A percentile compares a stretch with the other conserved stretches of the same genome.
Conservation (phyloP, 2,113 vertebrate genomes). For the Trichechus manatus region DNA sequence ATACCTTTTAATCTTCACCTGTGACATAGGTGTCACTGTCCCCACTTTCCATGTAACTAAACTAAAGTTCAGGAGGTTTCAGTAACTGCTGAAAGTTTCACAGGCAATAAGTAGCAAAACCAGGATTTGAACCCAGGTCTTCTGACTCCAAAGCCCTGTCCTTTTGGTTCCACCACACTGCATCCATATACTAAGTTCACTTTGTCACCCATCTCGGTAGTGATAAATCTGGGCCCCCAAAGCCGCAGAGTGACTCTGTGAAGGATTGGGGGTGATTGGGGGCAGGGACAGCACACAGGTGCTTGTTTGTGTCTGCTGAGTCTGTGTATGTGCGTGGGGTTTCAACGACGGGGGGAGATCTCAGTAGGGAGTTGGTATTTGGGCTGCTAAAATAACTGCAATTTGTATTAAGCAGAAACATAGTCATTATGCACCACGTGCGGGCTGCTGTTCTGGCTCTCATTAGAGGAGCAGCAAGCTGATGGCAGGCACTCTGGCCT, state of each 20-base stretch:
- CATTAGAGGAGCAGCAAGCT: background rate
- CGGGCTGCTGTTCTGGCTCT: slow-evolving; percentile 6
- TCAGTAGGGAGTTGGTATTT: slow-evolving; percentile 76
- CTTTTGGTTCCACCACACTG: background rate
- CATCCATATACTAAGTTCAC: rapidly evolving
- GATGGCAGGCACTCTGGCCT: background rate
- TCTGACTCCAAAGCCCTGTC: background rate
- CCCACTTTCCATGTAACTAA: background rate
- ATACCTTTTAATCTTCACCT: background rate
- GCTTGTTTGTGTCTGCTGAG: background rate
- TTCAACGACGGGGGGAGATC: background rate
- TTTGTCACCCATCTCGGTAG: background rate
- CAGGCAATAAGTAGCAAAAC: background rate
- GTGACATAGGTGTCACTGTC: too few relatives aligned
- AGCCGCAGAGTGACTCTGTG: background rate
- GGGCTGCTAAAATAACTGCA: slow-evolving; percentile 78
- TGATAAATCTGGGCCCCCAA: background rate
- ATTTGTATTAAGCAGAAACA: slow-evolving; percentile 75
- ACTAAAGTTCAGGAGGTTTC: background rate
- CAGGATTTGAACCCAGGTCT: background rate
- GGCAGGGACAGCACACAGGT: background rate
- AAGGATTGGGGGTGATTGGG: background rate
- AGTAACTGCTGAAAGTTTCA: background rate
- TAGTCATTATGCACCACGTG: slow-evolving; percentile 60
- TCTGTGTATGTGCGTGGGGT: background rate